A percentile compares a stretch with the other conserved stretches of the same genome.
phyloP scores from a whole-genome alignment of 2,113 vertebrate genomes.

The Ardeotis arabs region DNA sequence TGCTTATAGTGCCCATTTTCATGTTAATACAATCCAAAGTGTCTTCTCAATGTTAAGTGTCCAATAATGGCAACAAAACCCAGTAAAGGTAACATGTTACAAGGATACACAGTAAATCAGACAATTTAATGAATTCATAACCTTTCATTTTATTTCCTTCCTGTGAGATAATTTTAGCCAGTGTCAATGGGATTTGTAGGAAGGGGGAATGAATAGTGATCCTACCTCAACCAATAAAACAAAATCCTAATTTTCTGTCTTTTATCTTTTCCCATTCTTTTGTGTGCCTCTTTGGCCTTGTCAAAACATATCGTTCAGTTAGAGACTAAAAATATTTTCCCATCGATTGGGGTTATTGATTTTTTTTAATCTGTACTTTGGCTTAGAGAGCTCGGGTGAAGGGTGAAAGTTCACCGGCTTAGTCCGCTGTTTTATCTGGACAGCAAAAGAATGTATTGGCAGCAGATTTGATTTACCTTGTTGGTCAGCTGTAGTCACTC shows the following conservation, averaged over 20 bases:
- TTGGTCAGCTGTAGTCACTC: slow-evolving; percentile 76
- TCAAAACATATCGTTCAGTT: slow-evolving; percentile 87
- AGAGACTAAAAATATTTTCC: slow-evolving; percentile 87
- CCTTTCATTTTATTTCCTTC: slow-evolving; percentile 75
- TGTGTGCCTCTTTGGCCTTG: slow-evolving; percentile 79
- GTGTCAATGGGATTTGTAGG: slow-evolving; percentile 69
- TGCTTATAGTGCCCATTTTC: neutral
- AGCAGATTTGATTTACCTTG: slow-evolving; percentile 83
- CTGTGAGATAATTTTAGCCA: slow-evolving; percentile 74
- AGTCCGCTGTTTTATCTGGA: slow-evolving; percentile 83
- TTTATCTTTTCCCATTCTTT: slow-evolving; percentile 83
- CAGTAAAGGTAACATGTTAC: slow-evolving; percentile 53
- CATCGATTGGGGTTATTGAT: slow-evolving; percentile 88
- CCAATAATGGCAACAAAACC: slow-evolving; percentile 40
- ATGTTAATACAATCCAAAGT: neutral
- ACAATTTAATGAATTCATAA: slow-evolving; percentile 77
- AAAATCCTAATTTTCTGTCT: slow-evolving; percentile 85
- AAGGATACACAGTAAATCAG: slow-evolving; percentile 67
- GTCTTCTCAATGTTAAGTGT: slow-evolving; percentile 5
- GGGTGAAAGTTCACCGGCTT: slow-evolving; percentile 87
- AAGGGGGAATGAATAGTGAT: slow-evolving; percentile 74
- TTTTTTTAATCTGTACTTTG: slow-evolving; percentile 90
- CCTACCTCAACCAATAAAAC: slow-evolving; percentile 76
- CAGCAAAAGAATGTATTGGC: slow-evolving; percentile 83
- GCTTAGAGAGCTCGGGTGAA: slow-evolving; percentile 85